Percentiles rank a stretch among this genome's conserved stretches.
Conservation (phyloP, 2,797 vertebrate species). For the Bovichtus diacanthus region DNA sequence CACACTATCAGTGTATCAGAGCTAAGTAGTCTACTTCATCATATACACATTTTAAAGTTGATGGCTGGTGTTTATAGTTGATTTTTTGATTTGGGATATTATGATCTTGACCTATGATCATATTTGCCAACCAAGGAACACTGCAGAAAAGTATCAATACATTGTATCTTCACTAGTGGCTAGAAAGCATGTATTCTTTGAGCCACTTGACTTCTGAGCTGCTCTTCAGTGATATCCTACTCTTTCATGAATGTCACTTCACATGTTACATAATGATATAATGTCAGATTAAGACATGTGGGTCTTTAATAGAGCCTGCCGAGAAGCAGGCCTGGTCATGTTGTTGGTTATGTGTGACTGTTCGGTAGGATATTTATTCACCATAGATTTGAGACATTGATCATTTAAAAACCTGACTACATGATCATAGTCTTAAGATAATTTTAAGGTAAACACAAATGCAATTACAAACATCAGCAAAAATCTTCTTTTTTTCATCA, state of each 20-base stretch:
- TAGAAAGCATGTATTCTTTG: background rate
- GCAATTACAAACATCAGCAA: background rate
- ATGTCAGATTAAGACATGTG: conserved; percentile 2
- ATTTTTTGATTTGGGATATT: background rate
- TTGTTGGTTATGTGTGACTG: background rate
- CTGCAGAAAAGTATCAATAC: background rate
- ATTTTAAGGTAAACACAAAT: background rate
- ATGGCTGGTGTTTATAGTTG: background rate
- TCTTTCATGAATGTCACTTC: background rate
- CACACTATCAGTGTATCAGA: background rate
- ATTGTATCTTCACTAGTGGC: background rate
- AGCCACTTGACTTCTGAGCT: background rate
- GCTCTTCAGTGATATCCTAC: background rate
- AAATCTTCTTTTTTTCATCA: too few species aligned
- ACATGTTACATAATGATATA: conserved; percentile 35
- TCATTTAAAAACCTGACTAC: background rate
- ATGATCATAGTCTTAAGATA: background rate
- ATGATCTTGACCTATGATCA: background rate
- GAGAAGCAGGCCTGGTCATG: accelerated
- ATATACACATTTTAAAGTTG: too few species aligned
- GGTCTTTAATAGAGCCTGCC: background rate
- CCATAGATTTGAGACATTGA: too few species aligned
- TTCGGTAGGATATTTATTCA: accelerated
- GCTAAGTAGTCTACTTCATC: background rate
- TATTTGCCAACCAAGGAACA: background rate